Evolutionary conservation across 2,797 vertebrate genomes (phyloP).

Genomic region (Hippopotamyrus pictus): DNA sequence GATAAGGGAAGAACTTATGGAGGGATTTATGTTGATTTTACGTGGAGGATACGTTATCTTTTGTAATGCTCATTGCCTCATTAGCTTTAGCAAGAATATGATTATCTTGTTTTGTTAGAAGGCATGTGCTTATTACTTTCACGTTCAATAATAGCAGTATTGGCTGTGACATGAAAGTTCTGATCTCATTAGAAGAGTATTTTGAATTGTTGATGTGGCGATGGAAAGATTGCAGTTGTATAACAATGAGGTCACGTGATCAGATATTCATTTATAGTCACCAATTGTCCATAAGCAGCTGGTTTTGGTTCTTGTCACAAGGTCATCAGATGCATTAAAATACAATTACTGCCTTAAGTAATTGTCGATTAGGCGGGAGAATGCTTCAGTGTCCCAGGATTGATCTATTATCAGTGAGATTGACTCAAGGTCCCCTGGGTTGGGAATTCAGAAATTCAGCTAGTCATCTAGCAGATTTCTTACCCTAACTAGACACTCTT

Average conservation of each 20-base stretch:
- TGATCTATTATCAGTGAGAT: background rate
- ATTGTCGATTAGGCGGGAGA: background rate
- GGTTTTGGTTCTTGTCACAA: background rate
- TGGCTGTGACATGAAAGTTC: background rate
- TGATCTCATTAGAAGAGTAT: background rate
- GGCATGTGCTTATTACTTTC: background rate
- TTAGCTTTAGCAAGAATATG: conserved; percentile 34
- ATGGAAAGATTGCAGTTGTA: background rate
- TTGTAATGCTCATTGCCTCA: conserved; percentile 42
- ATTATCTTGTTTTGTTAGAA: conserved; percentile 6
- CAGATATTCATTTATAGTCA: background rate
- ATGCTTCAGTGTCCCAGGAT: background rate
- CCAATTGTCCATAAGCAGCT: background rate
- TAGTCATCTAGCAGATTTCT: background rate
- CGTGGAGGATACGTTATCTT: conserved; percentile 58
- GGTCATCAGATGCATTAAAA: conserved; percentile 1
- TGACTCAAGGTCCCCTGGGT: background rate
- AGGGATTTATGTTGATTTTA: conserved; percentile 47
- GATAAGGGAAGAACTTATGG: conserved; percentile 53
- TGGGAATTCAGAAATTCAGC: background rate
- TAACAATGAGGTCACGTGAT: background rate
- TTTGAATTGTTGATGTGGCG: background rate
- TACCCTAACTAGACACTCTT: background rate
- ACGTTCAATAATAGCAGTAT: background rate
- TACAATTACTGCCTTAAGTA: background rate